These are phyloP conservation scores for Malacoraja senta DNA, from an alignment of 2,797 vertebrate genomes.

Conservation along the genomic window DNA sequence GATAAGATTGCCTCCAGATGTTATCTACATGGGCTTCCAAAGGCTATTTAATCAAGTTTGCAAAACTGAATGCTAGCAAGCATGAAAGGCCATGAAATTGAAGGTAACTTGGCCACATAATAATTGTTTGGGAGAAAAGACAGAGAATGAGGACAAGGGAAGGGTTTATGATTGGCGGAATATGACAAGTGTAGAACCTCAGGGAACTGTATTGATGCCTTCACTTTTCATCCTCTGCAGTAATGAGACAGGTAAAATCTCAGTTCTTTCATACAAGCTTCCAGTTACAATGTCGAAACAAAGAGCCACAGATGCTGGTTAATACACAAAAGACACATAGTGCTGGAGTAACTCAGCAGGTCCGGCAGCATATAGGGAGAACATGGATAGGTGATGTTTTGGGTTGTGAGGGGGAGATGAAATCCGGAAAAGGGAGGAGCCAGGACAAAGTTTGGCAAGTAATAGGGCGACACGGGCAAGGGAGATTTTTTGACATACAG, in stretches of 20 bases:
- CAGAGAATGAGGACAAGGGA: background rate
- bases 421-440: too few species aligned
- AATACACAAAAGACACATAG: too few species aligned
- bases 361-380: too few species aligned
- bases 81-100: background rate
- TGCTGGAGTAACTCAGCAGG: too few species aligned
- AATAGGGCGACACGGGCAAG: too few species aligned
- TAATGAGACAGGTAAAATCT: background rate
- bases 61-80: background rate
- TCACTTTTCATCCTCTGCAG: background rate
- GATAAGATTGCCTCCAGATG: background rate
- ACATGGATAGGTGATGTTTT: too few species aligned
- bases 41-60: background rate
- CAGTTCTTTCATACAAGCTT: background rate
- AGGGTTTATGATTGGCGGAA: background rate
- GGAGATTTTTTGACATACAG: too few species aligned
- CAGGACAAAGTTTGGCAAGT: too few species aligned
- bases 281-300: background rate
- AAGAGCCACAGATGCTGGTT: too few species aligned
- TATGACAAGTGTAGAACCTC: background rate
- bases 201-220: background rate
- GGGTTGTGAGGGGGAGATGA: too few species aligned
- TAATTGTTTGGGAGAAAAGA: background rate
- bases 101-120: background rate
- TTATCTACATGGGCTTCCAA: background rate